Base-by-base conservation (phyloP, 2,113 vertebrate genomes). In the Odocoileus hemionus region DNA sequence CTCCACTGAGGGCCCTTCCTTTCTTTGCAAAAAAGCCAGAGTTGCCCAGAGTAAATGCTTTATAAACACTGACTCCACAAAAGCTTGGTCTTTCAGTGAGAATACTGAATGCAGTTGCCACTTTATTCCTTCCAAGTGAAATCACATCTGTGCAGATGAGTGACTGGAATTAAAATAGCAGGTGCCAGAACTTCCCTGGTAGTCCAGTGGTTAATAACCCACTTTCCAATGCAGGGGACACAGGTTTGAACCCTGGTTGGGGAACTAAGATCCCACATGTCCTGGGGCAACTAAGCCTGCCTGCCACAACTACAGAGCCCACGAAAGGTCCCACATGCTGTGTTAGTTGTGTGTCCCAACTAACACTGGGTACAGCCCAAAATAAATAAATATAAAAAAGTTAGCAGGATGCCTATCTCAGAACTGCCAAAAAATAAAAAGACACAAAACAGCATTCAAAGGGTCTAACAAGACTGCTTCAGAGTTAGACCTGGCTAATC, bases 391-490 rank as follows among this genome's bases (percentile, higher is more conserved):
- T 43, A 76, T 76, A 2, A 43, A 43, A 43, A 76, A 7, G 12
- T 25, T 26, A 76, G 36, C 43, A 47, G 58, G 36, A 10, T 1
- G 39, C 0, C 12, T 30, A 13, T 36, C 87, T 60, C 54, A 43
- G 45, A 86, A 94, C n/a, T 50, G 13, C 45, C 61, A 58, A 79
- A n/a, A 96, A 91, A 64, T n/a, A 19, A 76, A 60, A 87, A 92
- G 64, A 61, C 21, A 86, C 57, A 55, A 64, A 33, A 2, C 10
- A 4, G 19, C 28, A 58, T 80, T 82, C 16, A 57, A 39, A 67
- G 74, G 43, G 25, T 12, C 57, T 60, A 17, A 52, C 3, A 60
- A 11, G 67, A 52, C 43, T 60, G n/a, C 33, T 74, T 93, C 45
- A 61, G 86, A 79, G 45, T 89, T 52, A 60, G 43, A 33, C 7